Conservation (phyloP, 2,113 vertebrate species). For the Alligator sinensis region DNA sequence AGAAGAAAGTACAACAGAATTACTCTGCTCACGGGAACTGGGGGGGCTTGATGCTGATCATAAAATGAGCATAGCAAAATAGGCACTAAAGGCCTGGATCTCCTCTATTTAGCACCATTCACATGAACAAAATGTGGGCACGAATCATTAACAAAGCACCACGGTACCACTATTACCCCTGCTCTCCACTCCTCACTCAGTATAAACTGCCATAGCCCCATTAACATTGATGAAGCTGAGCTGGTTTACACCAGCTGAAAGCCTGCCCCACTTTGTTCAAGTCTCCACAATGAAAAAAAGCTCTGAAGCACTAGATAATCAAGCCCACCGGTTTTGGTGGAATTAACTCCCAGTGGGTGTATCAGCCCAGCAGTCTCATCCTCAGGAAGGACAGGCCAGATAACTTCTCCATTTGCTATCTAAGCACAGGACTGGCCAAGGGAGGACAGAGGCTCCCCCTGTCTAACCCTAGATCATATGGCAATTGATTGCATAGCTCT, state of each 20-base stretch:
- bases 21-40: no score
- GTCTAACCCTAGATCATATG: background rate
- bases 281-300: background rate
- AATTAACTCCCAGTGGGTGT: background rate
- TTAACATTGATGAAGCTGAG: background rate
- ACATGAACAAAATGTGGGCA: rapidly evolving
- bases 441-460: background rate
- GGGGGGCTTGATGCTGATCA: background rate
- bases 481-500: background rate
- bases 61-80: background rate
- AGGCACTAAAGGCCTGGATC: background rate
- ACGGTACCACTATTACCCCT: background rate
- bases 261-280: background rate
- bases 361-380: background rate
- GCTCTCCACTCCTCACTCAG: background rate
- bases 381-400: background rate
- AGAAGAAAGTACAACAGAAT: no score
- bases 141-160: background rate
- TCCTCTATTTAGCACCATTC: background rate
- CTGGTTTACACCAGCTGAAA: background rate
- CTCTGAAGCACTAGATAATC: background rate
- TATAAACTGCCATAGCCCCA: background rate
- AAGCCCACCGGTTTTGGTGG: background rate
- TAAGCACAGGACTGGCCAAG: background rate
- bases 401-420: background rate